Evolutionary conservation across 2,113 vertebrate species (phyloP).

Genomic region (Ictidomys tridecemlineatus): DNA sequence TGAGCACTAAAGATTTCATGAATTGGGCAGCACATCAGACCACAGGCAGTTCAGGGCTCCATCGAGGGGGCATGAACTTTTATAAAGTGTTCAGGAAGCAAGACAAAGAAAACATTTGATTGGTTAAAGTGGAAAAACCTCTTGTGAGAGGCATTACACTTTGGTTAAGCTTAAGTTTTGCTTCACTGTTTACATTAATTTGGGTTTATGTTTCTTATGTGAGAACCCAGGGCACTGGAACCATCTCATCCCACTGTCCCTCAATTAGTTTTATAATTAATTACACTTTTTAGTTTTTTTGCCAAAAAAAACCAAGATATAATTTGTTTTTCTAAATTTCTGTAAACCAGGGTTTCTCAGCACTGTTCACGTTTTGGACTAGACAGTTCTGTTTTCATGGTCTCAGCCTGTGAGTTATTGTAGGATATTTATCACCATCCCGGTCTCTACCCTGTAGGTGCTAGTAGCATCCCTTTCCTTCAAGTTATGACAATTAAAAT

Average conservation of each 20-base stretch:
- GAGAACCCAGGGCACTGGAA: background rate
- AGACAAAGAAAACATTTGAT: background rate
- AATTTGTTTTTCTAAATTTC: slow-evolving; percentile 12
- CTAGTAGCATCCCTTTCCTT: background rate
- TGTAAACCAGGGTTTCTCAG: background rate
- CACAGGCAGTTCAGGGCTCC: background rate
- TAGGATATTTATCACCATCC: background rate
- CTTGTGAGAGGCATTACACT: background rate
- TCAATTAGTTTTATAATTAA: background rate
- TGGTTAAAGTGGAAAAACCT: background rate
- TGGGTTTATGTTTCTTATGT: background rate
- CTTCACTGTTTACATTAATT: background rate
- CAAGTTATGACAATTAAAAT: background rate
- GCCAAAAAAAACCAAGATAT: background rate
- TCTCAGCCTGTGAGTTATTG: background rate
- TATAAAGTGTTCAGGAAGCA: background rate
- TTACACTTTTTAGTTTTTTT: background rate
- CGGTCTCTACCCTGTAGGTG: background rate
- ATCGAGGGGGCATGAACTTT: background rate
- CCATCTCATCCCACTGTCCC: no score
- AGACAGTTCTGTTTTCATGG: background rate
- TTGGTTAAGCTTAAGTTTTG: background rate
- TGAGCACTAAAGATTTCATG: background rate
- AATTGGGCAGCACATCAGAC: background rate
- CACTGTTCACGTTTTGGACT: background rate